Base-by-base conservation (phyloP, 2,113 vertebrate species). In the Peromyscus leucopus region DNA sequence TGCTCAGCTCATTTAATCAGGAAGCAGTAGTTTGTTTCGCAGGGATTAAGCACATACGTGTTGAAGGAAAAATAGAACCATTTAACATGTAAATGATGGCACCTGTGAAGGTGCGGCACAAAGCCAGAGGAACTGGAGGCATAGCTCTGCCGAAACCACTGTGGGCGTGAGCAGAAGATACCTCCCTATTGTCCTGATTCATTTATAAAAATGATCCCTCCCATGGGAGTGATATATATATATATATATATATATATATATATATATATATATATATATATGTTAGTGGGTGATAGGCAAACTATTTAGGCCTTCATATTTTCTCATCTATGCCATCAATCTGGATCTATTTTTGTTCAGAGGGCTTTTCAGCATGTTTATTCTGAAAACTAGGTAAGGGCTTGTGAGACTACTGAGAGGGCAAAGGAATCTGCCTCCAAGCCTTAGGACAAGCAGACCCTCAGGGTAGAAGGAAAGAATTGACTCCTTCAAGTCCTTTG, bases 1-100 rank as follows among this genome's bases (percentile, higher is more conserved):
- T 87, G 24, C 36, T 90, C 39, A 94, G 69, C 31, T 79, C 74
- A 92, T 79, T 90, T 90, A 19, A 12, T 91, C 94, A 82, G 85
- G 46, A n/a, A 95, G 89, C 78, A 48, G 36, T 12, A 26, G 57
- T 71, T 96, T 51, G 91, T 84, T 83, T n/a, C 61, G n/a, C 11
- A 84, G 83, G 15, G 31, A 96, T 94, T 97, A 96, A 89, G 61
- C 31, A 95, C 65, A 85, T 80, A 91, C 51, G 51, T 80, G 19
- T 48, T 95, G 67, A 65, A 65, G 67, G 86, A 92, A 89, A 22
- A 86, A 71, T 0, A 78, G 65, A 85, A 61, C 12, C 42, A 59
- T 42, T 89, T 76, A 92, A 46, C 76, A 28, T 83, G 36, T 36
- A 79, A 91, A 92, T 78, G 71, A 65, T 26, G 59, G 9, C 31